Conservation (phyloP, 2,888 invertebrate species). For the Ptycholaimellus sp. region DNA sequence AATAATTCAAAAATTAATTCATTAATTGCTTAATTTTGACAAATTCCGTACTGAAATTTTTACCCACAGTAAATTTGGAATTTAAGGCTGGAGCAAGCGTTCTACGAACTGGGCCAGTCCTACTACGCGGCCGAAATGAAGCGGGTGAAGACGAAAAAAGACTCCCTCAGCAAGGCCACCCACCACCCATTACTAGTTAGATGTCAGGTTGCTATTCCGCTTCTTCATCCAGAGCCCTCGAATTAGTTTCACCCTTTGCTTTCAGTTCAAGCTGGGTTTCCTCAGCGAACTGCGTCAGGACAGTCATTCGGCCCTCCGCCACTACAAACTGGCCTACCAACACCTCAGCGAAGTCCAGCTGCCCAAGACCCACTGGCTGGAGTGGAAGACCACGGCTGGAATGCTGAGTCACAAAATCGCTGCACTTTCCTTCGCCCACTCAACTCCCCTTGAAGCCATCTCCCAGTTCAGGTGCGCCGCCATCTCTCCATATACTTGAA, state of each 20-base stretch:
- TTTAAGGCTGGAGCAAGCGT: slow-evolving; percentile 69
- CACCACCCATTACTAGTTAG: not conserved
- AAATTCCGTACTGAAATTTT: not conserved
- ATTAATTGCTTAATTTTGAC: not conserved
- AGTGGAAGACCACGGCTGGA: slow-evolving; percentile 77
- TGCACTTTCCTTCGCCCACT: slow-evolving; percentile 53
- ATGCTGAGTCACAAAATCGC: slow-evolving; percentile 66
- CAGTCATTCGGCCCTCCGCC: slow-evolving; percentile 48
- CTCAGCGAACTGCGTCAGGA: slow-evolving; percentile 79
- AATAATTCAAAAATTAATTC: not conserved
- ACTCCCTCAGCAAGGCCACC: slow-evolving; percentile 25
- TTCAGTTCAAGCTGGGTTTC: slow-evolving; percentile 88
- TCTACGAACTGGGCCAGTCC: slow-evolving; percentile 67
- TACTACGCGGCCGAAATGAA: slow-evolving; percentile 74
- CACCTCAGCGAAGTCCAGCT: slow-evolving; percentile 63
- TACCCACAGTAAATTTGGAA: not conserved
- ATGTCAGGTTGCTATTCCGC: not conserved
- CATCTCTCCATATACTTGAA: too few relatives aligned
- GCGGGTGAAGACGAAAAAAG: slow-evolving; percentile 59
- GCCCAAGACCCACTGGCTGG: slow-evolving; percentile 66
- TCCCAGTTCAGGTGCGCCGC: slow-evolving; percentile 63
- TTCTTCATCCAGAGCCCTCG: not conserved
- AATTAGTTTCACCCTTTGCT: slow-evolving; percentile 38
- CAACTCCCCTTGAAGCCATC: slow-evolving; percentile 73
- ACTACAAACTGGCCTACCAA: slow-evolving; percentile 55